Percentiles rank a stretch among this genome's conserved stretches.
Evolutionary conservation across 2,797 vertebrate genomes (phyloP).

Genomic region (Lerista edwardsae): DNA sequence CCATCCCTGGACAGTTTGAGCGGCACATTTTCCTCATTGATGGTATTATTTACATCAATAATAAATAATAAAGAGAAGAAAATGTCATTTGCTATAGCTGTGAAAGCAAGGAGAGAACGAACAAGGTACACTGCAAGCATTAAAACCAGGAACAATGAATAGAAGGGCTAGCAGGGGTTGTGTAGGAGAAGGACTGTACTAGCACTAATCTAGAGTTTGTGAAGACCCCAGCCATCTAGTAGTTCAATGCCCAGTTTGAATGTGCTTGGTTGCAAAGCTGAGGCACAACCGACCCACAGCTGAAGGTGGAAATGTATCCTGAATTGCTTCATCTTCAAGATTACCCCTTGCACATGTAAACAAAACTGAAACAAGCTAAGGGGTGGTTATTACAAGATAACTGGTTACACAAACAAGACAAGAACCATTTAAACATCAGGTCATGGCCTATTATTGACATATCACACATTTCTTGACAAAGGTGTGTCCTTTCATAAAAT

Average conservation of each 20-base stretch:
- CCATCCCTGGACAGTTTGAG: background rate
- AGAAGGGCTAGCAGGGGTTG: too few relatives aligned
- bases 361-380: background rate
- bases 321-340: background rate
- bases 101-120: background rate
- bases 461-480: background rate
- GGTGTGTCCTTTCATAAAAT: background rate
- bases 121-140: background rate
- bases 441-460: background rate
- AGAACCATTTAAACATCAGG: background rate
- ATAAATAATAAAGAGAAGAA: background rate
- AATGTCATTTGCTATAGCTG: background rate
- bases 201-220: background rate
- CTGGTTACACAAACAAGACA: background rate
- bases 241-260: background rate
- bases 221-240: background rate
- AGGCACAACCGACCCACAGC: background rate
- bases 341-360: background rate
- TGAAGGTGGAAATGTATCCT: slow-evolving; percentile 7
- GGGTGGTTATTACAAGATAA: background rate
- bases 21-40: background rate
- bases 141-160: background rate
- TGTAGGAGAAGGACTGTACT: too few relatives aligned
- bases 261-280: background rate
- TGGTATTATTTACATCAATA: background rate